These are phyloP conservation scores for Poecilia picta DNA, from an alignment of 2,797 vertebrate genomes.

Conservation along the genomic window DNA sequence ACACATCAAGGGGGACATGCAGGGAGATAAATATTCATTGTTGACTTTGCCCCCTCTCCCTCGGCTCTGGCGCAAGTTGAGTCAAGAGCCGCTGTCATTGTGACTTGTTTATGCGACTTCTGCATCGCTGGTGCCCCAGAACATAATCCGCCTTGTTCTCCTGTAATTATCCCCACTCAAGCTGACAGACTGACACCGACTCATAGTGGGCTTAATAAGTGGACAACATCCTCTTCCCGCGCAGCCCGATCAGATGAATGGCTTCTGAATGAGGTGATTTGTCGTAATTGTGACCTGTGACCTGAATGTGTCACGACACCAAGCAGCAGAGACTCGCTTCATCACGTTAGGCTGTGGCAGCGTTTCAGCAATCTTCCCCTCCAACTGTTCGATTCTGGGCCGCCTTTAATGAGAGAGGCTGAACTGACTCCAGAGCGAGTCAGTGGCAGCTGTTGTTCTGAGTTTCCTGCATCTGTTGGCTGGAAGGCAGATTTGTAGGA, in stretches of 20 bases:
- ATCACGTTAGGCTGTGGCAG: slow-evolving; percentile 43
- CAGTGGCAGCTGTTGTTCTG: slow-evolving; percentile 35
- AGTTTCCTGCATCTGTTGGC: slow-evolving; percentile 65
- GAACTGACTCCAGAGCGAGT: slow-evolving; percentile 19
- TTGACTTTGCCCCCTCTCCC: slow-evolving; percentile 74
- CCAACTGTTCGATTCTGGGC: slow-evolving; percentile 56
- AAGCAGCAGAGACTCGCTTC: slow-evolving; percentile 38
- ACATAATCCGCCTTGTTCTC: slow-evolving; percentile 57
- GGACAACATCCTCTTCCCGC: slow-evolving; percentile 40
- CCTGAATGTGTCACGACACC: slow-evolving; percentile 19
- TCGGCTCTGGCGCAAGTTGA: slow-evolving; percentile 48
- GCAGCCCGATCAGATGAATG: slow-evolving; percentile 20
- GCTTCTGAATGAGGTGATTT: slow-evolving; percentile 25
- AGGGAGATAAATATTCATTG: slow-evolving; percentile 83
- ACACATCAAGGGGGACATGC: slow-evolving; percentile 80
- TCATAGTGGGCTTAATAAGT: slow-evolving; percentile 58
- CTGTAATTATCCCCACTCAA: slow-evolving; percentile 64
- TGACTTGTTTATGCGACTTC: slow-evolving; percentile 55
- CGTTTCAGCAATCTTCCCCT: slow-evolving; percentile 40
- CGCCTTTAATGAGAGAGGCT: slow-evolving; percentile 57
- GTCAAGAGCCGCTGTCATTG: slow-evolving; percentile 50
- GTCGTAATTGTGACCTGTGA: slow-evolving; percentile 40
- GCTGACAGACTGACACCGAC: slow-evolving; percentile 40
- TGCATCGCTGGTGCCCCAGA: slow-evolving; percentile 37
- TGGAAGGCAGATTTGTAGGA: slow-evolving; percentile 48